Percentiles rank a stretch among this genome's conserved stretches.
These are phyloP conservation scores for Aphodius granarius DNA, from an alignment of 2,888 invertebrate species.

Conservation along the genomic window DNA sequence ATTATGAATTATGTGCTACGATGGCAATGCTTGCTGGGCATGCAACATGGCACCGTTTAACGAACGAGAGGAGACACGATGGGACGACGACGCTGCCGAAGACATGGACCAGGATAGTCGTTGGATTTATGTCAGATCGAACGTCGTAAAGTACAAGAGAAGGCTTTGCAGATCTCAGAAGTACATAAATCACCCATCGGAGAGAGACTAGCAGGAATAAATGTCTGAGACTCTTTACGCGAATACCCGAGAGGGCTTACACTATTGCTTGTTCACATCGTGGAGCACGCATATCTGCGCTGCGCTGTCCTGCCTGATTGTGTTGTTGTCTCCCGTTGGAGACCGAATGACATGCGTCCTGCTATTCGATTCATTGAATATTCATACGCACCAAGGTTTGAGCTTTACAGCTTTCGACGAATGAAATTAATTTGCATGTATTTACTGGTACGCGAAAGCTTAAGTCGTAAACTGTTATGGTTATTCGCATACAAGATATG, in stretches of 20 bases:
- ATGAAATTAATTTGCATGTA: background rate
- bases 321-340: conserved; percentile 2
- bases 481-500: too few relatives aligned
- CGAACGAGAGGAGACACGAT: background rate
- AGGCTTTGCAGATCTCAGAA: background rate
- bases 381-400: background rate
- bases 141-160: conserved; percentile 7
- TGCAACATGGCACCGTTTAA: background rate
- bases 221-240: background rate
- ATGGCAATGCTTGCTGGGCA: background rate
- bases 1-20: background rate
- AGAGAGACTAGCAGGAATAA: background rate
- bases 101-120: background rate
- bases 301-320: background rate
- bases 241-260: background rate
- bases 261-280: background rate
- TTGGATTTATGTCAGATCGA: conserved; percentile 12
- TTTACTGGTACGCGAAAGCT: too few relatives aligned
- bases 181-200: conserved; percentile 1
- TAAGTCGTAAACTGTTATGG: too few relatives aligned
- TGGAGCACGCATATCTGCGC: conserved; percentile 11
- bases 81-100: background rate
- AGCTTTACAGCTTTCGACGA: background rate
- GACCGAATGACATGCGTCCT: background rate
- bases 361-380: conserved; percentile 4